These are phyloP conservation scores for Oxycera nigricornis DNA, from an alignment of 2,888 invertebrate species.

Conservation along the genomic window DNA sequence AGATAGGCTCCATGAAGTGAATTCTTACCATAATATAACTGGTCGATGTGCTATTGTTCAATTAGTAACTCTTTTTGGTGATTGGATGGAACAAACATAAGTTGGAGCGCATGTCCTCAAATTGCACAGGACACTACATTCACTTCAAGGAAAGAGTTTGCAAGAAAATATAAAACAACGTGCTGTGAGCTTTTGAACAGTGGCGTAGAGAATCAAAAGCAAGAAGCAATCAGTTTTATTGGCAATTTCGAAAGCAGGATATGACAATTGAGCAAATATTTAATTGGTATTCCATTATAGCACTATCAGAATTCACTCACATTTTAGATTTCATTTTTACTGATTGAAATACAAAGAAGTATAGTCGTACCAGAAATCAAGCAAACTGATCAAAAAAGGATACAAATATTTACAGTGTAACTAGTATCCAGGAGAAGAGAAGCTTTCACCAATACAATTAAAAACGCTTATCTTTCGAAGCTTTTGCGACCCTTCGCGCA, in stretches of 20 bases:
- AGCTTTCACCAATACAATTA: not conserved
- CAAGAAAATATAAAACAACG: too few species aligned
- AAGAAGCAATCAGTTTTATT: not conserved
- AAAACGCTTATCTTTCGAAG: not conserved
- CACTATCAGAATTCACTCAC: not conserved
- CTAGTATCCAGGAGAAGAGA: not conserved
- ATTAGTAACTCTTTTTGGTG: not conserved
- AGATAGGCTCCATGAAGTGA: slow-evolving; percentile 1
- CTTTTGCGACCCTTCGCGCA: not conserved
- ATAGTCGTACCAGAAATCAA: too few species aligned
- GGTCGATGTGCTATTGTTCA: slow-evolving; percentile 20
- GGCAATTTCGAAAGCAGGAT: not conserved
- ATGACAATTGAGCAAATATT: not conserved
- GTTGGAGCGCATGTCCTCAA: not conserved
- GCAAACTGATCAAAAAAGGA: too few species aligned
- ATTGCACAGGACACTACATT: slow-evolving; percentile 20
- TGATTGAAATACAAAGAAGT: too few species aligned
- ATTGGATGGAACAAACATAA: not conserved
- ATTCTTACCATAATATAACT: slow-evolving; percentile 5
- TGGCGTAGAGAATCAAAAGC: not conserved
- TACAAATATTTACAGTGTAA: not conserved
- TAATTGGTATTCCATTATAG: too few species aligned
- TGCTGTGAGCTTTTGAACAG: not conserved
- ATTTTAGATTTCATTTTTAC: not conserved
- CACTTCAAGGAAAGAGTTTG: not conserved